Conservation (phyloP, 2,113 vertebrate genomes). For the Psophia crepitans region DNA sequence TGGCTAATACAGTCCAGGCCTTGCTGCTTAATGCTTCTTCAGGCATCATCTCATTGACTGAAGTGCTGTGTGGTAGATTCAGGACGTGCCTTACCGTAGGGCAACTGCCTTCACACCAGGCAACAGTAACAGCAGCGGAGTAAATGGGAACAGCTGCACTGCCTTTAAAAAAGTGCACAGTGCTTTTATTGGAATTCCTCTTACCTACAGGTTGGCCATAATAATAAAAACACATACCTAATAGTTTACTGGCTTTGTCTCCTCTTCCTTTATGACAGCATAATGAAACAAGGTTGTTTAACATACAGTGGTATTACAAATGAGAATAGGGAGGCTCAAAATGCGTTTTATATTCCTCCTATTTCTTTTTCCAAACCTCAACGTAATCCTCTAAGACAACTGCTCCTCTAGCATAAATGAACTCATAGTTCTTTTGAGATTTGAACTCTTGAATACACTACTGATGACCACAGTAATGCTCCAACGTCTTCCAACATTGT, state of each 20-base stretch:
- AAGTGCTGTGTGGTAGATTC: background rate
- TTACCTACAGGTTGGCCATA: background rate
- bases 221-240: conserved; percentile 8
- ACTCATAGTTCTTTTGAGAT: background rate
- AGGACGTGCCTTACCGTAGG: background rate
- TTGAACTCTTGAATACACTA: background rate
- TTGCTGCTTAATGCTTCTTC: background rate
- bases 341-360: conserved; percentile 23
- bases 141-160: background rate
- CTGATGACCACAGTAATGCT: background rate
- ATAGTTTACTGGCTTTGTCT: conserved; percentile 7
- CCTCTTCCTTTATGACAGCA: background rate
- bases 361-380: conserved; percentile 40
- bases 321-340: background rate
- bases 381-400: background rate
- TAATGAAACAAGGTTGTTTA: conserved; percentile 14
- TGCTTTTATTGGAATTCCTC: background rate
- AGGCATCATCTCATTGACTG: background rate
- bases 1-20: background rate
- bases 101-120: background rate
- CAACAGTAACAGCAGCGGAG: background rate
- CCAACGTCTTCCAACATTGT: background rate
- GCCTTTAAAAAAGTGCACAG: background rate
- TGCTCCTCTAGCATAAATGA: background rate
- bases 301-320: conserved; percentile 3